phyloP scores from a whole-genome alignment of 2,888 invertebrate species.

The Ichneumoninae sp. region DNA sequence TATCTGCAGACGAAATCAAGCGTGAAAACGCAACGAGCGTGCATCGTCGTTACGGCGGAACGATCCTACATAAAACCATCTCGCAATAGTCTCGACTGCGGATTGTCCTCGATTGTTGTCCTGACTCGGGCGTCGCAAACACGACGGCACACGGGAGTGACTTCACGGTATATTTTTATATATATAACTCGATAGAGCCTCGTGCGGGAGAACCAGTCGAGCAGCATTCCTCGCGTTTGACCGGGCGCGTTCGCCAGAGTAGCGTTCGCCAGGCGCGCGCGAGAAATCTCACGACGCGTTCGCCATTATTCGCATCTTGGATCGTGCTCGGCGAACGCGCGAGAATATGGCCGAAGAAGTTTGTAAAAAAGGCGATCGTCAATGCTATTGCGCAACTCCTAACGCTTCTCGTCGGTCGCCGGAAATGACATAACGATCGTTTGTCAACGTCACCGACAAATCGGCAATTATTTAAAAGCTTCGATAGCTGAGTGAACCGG shows the following conservation, averaged over 20 bases:
- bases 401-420: background rate
- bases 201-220: conserved; percentile 74
- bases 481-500: background rate
- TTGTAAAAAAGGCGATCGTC: conserved; percentile 15
- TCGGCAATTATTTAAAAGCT: background rate
- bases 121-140: background rate
- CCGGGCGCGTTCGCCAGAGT: conserved; percentile 37
- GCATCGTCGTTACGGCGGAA: conserved; percentile 24
- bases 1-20: background rate
- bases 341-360: conserved; percentile 37
- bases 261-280: conserved; percentile 11
- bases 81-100: background rate
- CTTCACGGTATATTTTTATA: conserved; percentile 51
- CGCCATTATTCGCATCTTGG: conserved; percentile 72
- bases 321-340: conserved; percentile 41
- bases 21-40: conserved; percentile 1
- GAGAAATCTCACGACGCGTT: background rate
- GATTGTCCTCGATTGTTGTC: conserved; percentile 34
- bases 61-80: background rate
- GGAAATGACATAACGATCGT: conserved; percentile 14
- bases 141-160: conserved; percentile 23
- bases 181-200: conserved; percentile 39
- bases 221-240: conserved; percentile 76
- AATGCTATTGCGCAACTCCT: conserved; percentile 29
- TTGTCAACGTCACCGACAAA: conserved; percentile 19